phyloP scores from a whole-genome alignment of 2,113 vertebrate species.

The Oenanthe melanoleuca region DNA sequence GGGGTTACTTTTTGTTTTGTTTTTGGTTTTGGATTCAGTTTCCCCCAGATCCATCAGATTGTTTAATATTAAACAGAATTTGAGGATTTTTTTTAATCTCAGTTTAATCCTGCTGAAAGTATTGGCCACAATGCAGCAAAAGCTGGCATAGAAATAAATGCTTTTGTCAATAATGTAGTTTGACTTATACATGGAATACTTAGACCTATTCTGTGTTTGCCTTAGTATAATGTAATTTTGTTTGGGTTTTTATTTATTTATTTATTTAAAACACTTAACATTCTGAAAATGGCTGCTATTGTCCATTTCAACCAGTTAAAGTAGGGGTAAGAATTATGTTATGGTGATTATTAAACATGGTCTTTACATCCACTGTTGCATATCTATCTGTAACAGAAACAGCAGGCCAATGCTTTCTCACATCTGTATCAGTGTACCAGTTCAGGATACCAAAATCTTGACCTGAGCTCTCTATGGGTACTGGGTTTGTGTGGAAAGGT shows the following conservation, averaged over 20 bases:
- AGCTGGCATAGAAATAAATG: neutral
- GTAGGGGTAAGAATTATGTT: neutral
- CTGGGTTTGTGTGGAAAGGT: neutral
- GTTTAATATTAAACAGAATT: neutral
- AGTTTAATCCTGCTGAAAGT: neutral
- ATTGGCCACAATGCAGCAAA: neutral
- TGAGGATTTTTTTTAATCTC: neutral
- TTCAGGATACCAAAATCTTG: neutral
- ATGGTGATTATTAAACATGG: no score
- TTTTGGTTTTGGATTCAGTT: neutral
- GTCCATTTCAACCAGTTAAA: neutral
- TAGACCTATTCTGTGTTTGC: neutral
- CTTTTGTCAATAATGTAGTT: neutral
- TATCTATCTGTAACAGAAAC: neutral
- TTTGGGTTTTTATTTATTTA: neutral
- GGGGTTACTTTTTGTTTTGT: neutral
- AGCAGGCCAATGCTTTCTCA: neutral
- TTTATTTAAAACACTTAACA: neutral
- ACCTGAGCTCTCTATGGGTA: neutral
- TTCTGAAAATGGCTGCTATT: neutral
- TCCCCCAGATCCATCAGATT: neutral
- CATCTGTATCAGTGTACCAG: neutral
- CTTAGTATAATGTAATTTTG: neutral
- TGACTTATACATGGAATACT: neutral
- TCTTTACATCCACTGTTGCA: accelerated